Base-by-base conservation (phyloP, 2,888 invertebrate species). In the Apoda limacodes region DNA sequence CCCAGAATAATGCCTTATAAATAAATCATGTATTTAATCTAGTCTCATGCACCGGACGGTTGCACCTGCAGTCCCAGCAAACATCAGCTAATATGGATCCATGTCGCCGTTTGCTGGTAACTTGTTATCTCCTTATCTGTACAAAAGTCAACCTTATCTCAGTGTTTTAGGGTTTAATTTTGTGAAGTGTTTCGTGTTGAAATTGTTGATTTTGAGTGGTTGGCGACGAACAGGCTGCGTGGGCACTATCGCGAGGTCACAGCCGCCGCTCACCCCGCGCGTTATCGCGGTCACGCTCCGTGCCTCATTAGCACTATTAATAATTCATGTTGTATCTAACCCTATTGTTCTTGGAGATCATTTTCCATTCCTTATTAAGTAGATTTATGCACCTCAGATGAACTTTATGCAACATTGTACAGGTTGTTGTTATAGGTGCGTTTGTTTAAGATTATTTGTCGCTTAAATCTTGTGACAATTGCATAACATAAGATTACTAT, bases 171-270 rank as follows among this genome's bases (percentile, higher is more conserved):
- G 38, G 35, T 34, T 42, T 43, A 27, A 26, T 42, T 32, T 48
- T 36, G 40, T 34, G 32, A 34, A 38, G 29, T 40, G 40, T 45
- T 39, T 37, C 42, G 41, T 48, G 49, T 55, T 55, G 56, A 61
- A 58, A 49, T 42, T 42, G 44, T 47, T 58, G 52, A 55, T 53
- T 60, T 63, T 48, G 57, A 55, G 39, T 58, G 45, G 61, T 48
- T 58, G 78, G 78, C 75, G 78, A 76, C 78, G 75, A 71, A 68
- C 74, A 59, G 78, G 69, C 78, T 78, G 76, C 78, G 78, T 75
- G 76, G 78, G 78, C 70, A 55, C 65, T 74, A 74, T 75, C 75
- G 66, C 67, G 45, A 38, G 33, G 45, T 43, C 41, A 32, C 36
- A 43, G 49, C 54, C 67, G 69, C 60, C 66, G 72, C 67, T 75